Evolutionary conservation across 1,140 invertebrate genomes (phyloP).

Genomic region (Drosophila guanche): DNA sequence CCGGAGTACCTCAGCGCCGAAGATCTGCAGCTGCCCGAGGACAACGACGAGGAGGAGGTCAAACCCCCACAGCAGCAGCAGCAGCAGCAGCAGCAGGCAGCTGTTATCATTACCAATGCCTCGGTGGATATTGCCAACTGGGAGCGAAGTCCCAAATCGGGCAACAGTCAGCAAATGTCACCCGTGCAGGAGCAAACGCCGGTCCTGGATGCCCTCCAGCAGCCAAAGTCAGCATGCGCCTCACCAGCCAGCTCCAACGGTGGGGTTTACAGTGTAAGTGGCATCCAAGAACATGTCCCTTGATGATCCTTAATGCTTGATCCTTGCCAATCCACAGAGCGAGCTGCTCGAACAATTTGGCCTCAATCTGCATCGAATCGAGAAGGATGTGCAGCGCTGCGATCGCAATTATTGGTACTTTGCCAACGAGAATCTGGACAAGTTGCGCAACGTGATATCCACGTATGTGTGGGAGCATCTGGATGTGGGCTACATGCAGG

Average conservation of each 20-base stretch:
- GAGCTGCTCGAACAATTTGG: slow-evolving; percentile 94
- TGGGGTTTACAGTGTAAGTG: slow-evolving; percentile 92
- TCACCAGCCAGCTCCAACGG: slow-evolving; percentile 93
- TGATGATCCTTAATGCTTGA: not conserved
- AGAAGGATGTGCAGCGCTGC: slow-evolving; percentile 97
- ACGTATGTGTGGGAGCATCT: slow-evolving; percentile 98
- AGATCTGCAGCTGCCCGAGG: slow-evolving; percentile 66
- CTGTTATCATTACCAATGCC: slow-evolving; percentile 88
- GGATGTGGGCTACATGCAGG: slow-evolving; percentile 94
- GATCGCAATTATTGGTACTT: slow-evolving; percentile 97
- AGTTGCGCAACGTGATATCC: slow-evolving; percentile 97
- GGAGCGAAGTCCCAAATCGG: slow-evolving; percentile 73
- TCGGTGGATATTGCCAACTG: slow-evolving; percentile 86
- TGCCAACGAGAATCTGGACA: slow-evolving; percentile 93
- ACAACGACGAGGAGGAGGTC: slow-evolving; percentile 52
- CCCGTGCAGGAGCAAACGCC: slow-evolving; percentile 57
- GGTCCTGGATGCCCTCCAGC: slow-evolving; percentile 78
- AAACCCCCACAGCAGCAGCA: slow-evolving; percentile 8
- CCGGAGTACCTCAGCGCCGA: slow-evolving; percentile 79
- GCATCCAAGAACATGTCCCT: too few relatives aligned
- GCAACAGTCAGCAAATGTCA: slow-evolving; percentile 66
- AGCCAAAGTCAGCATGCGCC: slow-evolving; percentile 86
- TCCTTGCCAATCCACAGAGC: slow-evolving; percentile 84
- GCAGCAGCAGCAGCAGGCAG: slow-evolving; percentile 57
- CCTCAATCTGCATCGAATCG: slow-evolving; percentile 95